Evolutionary conservation across 92 coral and sea anemone genomes (phyloP), one percentile per base, ranked within the genome.

Genomic region (Phenganax marumi): DNA sequence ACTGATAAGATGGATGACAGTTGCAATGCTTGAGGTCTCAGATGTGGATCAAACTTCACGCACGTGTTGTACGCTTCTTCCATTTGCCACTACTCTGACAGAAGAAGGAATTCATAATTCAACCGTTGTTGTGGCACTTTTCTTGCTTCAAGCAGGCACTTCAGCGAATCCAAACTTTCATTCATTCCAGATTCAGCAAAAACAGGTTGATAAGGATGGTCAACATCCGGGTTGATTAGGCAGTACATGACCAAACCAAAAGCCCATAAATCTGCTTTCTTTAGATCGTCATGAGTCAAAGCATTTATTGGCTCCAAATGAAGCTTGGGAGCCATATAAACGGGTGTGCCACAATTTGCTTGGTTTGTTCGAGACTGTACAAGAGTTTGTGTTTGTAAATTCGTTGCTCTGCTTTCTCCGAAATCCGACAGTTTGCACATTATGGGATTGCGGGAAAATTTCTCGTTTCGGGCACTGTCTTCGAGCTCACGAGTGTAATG

Each of bases 61-160:
- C 75, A 69, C 12, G 50, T 50, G 33, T 69, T 17, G 47, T 25
- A 69, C 47, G 75, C 75, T 69, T 69, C 14, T 33, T 69, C 48
- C 1, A 69, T 2, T 69, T 69, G 50, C 75, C 75, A 69, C 75
- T 50, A 69, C 51, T 69, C 75, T 69, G 75, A 19, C 75, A 69
- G 50, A n/a, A 25, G 75, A 10, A 69, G 19, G 19, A 25, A 19
- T 69, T 69, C 48, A 18, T 69, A 69, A 14, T 56, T 56, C 21
- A 19, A 19, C 21, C 21, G 75, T 7, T 69, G 75, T 26, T 69
- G 26, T 43, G 75, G 75, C 47, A 6, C 9, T 10, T 26, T 12
- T 25, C 33, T 24, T 51, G 26, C 51, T 8, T 43, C 33, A 69
- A 69, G 51, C 19, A 69, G 19, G 12, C 51, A 19, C 33, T 18